Base-by-base conservation (phyloP, 1,140 invertebrate genomes). In the Papilio polyxenes region DNA sequence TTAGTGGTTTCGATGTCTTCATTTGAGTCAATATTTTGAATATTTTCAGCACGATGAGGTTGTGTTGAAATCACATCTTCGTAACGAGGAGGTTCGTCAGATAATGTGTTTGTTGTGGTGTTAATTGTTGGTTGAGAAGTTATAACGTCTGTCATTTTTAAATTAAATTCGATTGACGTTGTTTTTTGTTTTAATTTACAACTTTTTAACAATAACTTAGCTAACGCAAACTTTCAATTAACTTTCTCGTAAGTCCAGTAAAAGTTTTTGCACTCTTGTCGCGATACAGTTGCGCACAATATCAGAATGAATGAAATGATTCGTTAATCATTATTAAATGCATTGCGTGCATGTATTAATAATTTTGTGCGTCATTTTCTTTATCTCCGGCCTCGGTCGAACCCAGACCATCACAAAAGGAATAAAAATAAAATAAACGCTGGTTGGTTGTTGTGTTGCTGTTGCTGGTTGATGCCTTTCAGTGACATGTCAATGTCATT, bases 11-110 rank as follows among this genome's bases (percentile, higher is more conserved):
- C 56, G 37, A 31, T 53, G 13, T 65, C 17, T 48, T 65, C 59
- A 80, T 44, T 48, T n/a, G 17, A 10, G 23, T n/a, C 31, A 53
- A 79, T 56, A 40, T 62, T 78, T 23, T 59, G 53, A 78, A 9
- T 59, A 44, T 69, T 69, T 69, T 69, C 65, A 13, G 7, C n/a
- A 80, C 17, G 56, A 15, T 65, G 40, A 31, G 78, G 78, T 49
- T 80, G 78, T 69, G 56, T 40, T 49, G 78, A 44, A 49, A 80
- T 69, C 59, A 80, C 78, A n/a, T 80, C 78, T 44, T 80, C 59
- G 44, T 80, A 80, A 20, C 37, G 17, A 69, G 78, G 78, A 48
- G 78, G 78, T 15, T 69, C 37, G 20, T 80, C 78, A 10, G 56
- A 20, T 23, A 20, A 44, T 15, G 37, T 48, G 23, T 48, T 80